Evolutionary conservation across 2,888 invertebrate species (phyloP).

Genomic region (Osmoderma eremita): DNA sequence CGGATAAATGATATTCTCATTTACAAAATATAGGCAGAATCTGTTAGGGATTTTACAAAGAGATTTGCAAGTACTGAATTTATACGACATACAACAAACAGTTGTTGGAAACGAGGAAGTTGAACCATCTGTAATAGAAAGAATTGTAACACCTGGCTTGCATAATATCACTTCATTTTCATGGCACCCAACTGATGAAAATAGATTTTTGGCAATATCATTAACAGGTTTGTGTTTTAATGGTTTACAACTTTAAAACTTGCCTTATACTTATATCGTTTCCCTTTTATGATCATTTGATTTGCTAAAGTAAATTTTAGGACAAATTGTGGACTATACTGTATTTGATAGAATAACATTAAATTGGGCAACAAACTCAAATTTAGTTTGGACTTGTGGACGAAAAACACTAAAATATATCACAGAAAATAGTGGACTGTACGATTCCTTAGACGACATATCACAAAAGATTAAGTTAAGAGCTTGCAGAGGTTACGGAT

Average conservation of each 20-base stretch:
- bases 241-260: constrained; percentile 51
- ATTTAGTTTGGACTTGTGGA: constrained; percentile 81
- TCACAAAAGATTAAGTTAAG: constrained; percentile 77
- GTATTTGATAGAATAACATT: constrained; percentile 85
- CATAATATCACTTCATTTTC: constrained; percentile 77
- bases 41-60: constrained; percentile 83
- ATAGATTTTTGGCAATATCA: constrained; percentile 77
- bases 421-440: constrained; percentile 66
- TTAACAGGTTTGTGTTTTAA: constrained; percentile 60
- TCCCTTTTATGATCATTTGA: too few relatives aligned
- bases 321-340: constrained; percentile 76
- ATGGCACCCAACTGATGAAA: constrained; percentile 88
- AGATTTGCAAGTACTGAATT: constrained; percentile 78
- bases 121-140: constrained; percentile 80
- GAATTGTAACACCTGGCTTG: constrained; percentile 68
- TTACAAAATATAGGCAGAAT: constrained; percentile 67
- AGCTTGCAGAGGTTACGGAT: constrained; percentile 80
- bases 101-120: constrained; percentile 75
- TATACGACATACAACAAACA: constrained; percentile 87
- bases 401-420: constrained; percentile 72
- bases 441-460: constrained; percentile 73
- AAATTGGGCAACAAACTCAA: constrained; percentile 80
- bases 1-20: background rate
- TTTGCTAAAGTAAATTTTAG: constrained; percentile 58
- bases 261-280: too few relatives aligned